A percentile compares a stretch with the other conserved stretches of the same genome.
Evolutionary conservation across 2,113 vertebrate species (phyloP).

Genomic region (Capreolus pygargus): DNA sequence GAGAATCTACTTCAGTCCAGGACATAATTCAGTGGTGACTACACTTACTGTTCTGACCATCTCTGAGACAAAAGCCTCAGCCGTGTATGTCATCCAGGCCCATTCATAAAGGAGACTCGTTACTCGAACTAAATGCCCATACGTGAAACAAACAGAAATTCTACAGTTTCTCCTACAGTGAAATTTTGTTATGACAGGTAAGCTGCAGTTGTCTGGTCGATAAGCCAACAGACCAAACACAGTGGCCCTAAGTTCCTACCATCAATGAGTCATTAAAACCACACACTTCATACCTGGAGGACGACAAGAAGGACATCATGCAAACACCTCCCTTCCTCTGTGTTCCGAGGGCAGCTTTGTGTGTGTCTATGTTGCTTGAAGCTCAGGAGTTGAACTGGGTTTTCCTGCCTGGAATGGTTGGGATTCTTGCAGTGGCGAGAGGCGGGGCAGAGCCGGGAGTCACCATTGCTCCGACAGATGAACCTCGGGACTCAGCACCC

Average conservation of each 20-base stretch:
- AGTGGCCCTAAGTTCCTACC: rapidly evolving
- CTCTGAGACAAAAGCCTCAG: slow-evolving; percentile 57
- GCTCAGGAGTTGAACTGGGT: slow-evolving; percentile 1
- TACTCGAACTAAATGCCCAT: background rate
- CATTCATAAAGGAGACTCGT: background rate
- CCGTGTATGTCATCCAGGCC: slow-evolving; percentile 9
- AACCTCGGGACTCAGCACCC: background rate
- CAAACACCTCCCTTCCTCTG: background rate
- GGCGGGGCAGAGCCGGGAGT: background rate
- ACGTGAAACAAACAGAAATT: background rate
- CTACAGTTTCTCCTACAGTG: background rate
- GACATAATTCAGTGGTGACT: slow-evolving; percentile 78
- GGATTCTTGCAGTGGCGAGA: slow-evolving; percentile 18
- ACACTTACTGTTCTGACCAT: slow-evolving; percentile 61
- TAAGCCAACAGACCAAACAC: background rate
- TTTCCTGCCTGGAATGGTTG: slow-evolving; percentile 47
- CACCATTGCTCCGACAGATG: background rate
- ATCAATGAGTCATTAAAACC: background rate
- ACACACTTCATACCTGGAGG: background rate
- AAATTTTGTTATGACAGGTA: background rate
- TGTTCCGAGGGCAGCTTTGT: background rate
- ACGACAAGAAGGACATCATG: background rate
- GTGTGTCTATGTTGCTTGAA: background rate
- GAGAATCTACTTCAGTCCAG: slow-evolving; percentile 52
- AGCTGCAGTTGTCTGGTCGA: background rate